Percentiles rank a stretch among this genome's conserved stretches.
Evolutionary conservation across 2,113 vertebrate species (phyloP).

Genomic region (Platanista minor): DNA sequence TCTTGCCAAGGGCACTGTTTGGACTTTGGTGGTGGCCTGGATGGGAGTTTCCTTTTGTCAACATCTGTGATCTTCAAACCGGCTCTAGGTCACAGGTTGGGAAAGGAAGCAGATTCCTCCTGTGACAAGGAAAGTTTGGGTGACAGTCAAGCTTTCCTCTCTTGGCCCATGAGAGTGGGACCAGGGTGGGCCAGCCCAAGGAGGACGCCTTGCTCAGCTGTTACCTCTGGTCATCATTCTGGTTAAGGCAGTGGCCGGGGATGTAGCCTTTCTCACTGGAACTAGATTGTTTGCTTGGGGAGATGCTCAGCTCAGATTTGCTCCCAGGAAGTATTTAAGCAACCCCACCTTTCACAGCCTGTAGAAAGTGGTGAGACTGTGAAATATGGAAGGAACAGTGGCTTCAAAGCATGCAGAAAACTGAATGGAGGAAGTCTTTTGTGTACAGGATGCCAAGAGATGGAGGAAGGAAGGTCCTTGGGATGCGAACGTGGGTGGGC

Average conservation of each 20-base stretch:
- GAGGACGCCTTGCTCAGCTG: background rate
- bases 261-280: background rate
- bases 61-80: background rate
- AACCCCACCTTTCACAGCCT: background rate
- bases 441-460: background rate
- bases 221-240: background rate
- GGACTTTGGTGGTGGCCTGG: background rate
- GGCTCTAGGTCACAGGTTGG: background rate
- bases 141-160: background rate
- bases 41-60: slow-evolving; percentile 4
- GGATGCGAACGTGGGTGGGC: slow-evolving; percentile 65
- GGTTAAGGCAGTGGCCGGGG: background rate
- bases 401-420: background rate
- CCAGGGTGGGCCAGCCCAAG: background rate
- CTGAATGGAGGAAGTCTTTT: background rate
- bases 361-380: background rate
- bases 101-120: background rate
- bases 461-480: slow-evolving; percentile 35
- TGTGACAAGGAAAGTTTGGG: background rate
- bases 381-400: background rate
- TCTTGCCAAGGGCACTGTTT: background rate
- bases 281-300: background rate
- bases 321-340: background rate
- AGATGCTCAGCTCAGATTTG: background rate
- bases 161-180: background rate